phyloP scores from a whole-genome alignment of 2,797 vertebrate species.

The Rhodeus uyekii region DNA sequence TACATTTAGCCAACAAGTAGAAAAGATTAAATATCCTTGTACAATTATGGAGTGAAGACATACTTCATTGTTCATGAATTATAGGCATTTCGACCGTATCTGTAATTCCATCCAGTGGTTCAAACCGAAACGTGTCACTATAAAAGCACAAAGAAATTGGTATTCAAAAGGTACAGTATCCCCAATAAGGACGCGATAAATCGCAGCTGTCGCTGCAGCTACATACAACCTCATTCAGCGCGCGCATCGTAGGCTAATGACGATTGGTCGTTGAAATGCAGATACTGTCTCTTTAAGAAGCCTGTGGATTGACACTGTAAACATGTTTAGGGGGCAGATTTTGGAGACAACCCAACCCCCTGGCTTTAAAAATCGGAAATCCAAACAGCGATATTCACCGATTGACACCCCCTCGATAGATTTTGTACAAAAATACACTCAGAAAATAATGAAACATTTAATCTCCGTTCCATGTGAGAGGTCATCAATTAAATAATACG shows the following conservation, averaged over 20 bases:
- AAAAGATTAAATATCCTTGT: conserved; percentile 99
- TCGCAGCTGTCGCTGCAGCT: conserved; percentile 69
- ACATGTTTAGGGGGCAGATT: conserved; percentile 97
- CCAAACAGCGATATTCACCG: conserved; percentile 93
- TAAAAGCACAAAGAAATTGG: conserved; percentile 95
- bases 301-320: conserved; percentile 99
- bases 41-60: conserved; percentile 97
- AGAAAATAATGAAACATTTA: conserved; percentile 99
- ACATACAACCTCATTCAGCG: conserved; percentile 67
- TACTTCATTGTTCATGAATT: conserved; percentile 94
- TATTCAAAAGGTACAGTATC: conserved; percentile 81
- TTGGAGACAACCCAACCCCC: conserved; percentile 89
- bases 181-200: conserved; percentile 75
- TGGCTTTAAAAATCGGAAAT: conserved; percentile 90
- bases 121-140: conserved; percentile 90
- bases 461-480: conserved; percentile 96
- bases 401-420: conserved; percentile 93
- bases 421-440: conserved; percentile 99
- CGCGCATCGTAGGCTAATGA: conserved; percentile 63
- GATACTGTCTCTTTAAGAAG: conserved; percentile 99
- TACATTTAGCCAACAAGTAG: conserved; percentile 99
- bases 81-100: conserved; percentile 93
- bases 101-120: conserved; percentile 98
- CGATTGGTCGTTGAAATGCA: conserved; percentile 82
- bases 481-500: conserved; percentile 98